Evolutionary conservation across 2,888 invertebrate genomes (phyloP).

Genomic region (Oeneis ivallda): DNA sequence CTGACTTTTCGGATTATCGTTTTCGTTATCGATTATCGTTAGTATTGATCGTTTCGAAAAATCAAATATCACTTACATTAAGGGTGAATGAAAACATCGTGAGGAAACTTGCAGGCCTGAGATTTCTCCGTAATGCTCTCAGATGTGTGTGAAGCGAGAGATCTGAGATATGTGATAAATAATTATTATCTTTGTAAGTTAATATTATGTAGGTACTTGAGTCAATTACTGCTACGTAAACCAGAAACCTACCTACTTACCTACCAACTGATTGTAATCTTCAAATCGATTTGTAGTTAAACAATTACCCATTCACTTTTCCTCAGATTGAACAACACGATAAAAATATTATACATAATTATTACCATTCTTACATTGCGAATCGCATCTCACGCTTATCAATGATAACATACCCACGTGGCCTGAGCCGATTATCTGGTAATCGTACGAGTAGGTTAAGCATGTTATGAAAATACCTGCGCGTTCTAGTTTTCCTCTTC

Average conservation of each 20-base stretch:
- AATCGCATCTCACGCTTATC: constrained; percentile 28
- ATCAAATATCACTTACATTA: too few species aligned
- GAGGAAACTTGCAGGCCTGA: too few species aligned
- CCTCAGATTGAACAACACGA: background rate
- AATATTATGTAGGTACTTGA: background rate
- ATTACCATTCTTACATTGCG: background rate
- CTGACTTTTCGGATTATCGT: too few species aligned
- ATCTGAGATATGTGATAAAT: too few species aligned
- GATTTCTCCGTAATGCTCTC: too few species aligned
- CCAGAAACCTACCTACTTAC: background rate
- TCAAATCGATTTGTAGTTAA: background rate
- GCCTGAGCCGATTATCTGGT: constrained; percentile 29
- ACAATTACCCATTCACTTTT: background rate
- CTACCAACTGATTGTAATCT: background rate
- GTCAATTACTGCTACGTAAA: background rate
- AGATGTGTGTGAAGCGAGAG: too few species aligned
- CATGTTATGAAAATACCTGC: constrained; percentile 51
- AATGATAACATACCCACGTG: constrained; percentile 42
- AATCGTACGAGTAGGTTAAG: constrained; percentile 31
- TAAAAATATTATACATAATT: background rate
- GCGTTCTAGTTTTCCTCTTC: constrained; percentile 52
- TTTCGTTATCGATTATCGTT: too few species aligned
- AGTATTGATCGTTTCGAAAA: too few species aligned
- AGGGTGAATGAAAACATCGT: too few species aligned
- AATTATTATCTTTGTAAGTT: too few species aligned